phyloP scores from a whole-genome alignment of 2,888 invertebrate genomes.

The Mythimna lalbum region DNA sequence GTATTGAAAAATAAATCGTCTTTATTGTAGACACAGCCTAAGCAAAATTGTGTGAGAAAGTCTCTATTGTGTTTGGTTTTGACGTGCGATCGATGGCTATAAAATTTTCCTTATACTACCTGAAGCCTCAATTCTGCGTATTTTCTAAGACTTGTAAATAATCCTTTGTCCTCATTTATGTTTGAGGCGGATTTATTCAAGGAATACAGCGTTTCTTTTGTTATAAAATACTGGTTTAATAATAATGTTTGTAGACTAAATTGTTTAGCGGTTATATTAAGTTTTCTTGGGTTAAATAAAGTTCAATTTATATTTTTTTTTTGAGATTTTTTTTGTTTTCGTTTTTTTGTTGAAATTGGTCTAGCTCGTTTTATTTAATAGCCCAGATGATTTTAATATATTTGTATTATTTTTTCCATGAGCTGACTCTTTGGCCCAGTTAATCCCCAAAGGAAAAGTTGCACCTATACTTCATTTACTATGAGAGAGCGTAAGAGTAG shows the following conservation, averaged over 20 bases:
- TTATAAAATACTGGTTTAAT: slow-evolving; percentile 38
- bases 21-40: slow-evolving; percentile 5
- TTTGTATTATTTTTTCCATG: neutral
- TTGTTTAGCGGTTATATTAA: slow-evolving; percentile 23
- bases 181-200: slow-evolving; percentile 4
- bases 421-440: neutral
- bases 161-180: slow-evolving; percentile 23
- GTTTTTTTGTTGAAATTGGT: neutral
- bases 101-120: slow-evolving; percentile 54
- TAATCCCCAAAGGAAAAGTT: neutral
- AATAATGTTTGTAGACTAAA: slow-evolving; percentile 17
- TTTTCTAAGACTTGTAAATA: slow-evolving; percentile 37
- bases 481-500: neutral
- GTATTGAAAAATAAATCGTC: neutral
- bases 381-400: slow-evolving; percentile 6
- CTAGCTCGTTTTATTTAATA: slow-evolving; percentile 18
- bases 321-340: neutral
- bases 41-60: slow-evolving; percentile 36
- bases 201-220: slow-evolving; percentile 29
- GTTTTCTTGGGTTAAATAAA: slow-evolving; percentile 22
- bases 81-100: slow-evolving; percentile 57
- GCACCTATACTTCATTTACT: neutral
- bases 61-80: slow-evolving; percentile 33
- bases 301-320: slow-evolving; percentile 21
- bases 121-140: slow-evolving; percentile 21